These are phyloP conservation scores for Microctonus aethiopoides DNA, from an alignment of 2,888 invertebrate genomes.

Conservation along the genomic window DNA sequence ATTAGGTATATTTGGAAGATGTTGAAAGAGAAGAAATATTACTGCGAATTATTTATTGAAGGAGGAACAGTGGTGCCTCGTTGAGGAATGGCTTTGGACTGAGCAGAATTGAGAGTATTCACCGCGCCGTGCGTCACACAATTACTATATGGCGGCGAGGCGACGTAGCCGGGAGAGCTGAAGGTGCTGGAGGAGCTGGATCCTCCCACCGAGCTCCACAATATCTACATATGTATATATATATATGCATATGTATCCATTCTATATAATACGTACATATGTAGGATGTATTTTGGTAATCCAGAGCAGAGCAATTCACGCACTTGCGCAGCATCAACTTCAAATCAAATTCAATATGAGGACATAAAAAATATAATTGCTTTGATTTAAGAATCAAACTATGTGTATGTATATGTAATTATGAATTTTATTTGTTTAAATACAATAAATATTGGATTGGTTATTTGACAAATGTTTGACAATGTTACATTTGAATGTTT, in stretches of 20 bases:
- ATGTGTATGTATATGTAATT: neutral
- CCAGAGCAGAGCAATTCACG: slow-evolving; percentile 7
- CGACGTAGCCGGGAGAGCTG: slow-evolving; percentile 20
- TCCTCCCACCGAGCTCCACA: slow-evolving; percentile 6
- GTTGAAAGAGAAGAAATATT: too few species aligned
- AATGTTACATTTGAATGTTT: neutral
- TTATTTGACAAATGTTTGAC: too few species aligned
- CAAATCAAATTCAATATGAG: too few species aligned
- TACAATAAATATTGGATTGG: too few species aligned
- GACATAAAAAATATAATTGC: too few species aligned
- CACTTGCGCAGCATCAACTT: slow-evolving; percentile 21
- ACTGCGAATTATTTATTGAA: neutral
- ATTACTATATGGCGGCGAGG: slow-evolving; percentile 20
- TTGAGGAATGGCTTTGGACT: slow-evolving; percentile 29
- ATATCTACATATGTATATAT: neutral
- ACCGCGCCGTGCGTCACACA: slow-evolving; percentile 29
- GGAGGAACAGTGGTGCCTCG: slow-evolving; percentile 15
- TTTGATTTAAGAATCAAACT: too few species aligned
- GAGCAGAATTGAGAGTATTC: slow-evolving; percentile 17
- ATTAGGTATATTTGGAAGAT: too few species aligned
- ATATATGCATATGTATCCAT: neutral
- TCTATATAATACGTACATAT: too few species aligned
- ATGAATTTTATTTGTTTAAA: neutral
- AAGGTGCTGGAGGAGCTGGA: too few species aligned
- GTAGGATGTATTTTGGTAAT: too few species aligned